These are phyloP conservation scores for Eufriesea mexicana DNA, from an alignment of 1,140 invertebrate species.

Conservation along the genomic window DNA sequence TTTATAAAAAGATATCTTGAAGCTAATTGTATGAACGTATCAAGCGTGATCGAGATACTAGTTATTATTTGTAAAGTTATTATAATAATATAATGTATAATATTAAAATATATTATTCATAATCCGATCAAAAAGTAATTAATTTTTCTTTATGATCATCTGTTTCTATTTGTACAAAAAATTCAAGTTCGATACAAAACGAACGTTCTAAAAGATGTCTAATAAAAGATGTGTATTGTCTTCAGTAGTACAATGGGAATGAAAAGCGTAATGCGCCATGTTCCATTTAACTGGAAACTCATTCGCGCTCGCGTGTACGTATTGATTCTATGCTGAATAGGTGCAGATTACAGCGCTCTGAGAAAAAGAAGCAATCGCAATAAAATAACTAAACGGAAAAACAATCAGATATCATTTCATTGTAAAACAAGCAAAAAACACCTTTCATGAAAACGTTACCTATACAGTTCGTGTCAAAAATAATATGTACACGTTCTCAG, in stretches of 20 bases:
- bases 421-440: not conserved
- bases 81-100: constrained; percentile 50
- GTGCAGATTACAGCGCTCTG: constrained; percentile 7
- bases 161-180: too few relatives aligned
- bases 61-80: constrained; percentile 58
- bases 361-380: constrained; percentile 4
- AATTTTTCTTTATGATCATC: not conserved
- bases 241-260: not conserved
- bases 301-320: constrained; percentile 38
- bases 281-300: constrained; percentile 32
- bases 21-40: constrained; percentile 11
- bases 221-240: not conserved
- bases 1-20: constrained; percentile 6
- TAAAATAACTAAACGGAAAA: not conserved
- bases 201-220: not conserved
- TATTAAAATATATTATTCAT: constrained; percentile 63
- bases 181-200: not conserved
- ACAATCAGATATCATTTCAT: not conserved
- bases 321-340: constrained; percentile 41
- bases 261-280: constrained; percentile 4
- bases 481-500: not conserved
- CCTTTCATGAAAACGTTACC: not conserved
- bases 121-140: not conserved
- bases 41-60: constrained; percentile 27
- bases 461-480: not conserved